phyloP scores from a whole-genome alignment of 2,113 vertebrate genomes.

The Athene noctua region DNA sequence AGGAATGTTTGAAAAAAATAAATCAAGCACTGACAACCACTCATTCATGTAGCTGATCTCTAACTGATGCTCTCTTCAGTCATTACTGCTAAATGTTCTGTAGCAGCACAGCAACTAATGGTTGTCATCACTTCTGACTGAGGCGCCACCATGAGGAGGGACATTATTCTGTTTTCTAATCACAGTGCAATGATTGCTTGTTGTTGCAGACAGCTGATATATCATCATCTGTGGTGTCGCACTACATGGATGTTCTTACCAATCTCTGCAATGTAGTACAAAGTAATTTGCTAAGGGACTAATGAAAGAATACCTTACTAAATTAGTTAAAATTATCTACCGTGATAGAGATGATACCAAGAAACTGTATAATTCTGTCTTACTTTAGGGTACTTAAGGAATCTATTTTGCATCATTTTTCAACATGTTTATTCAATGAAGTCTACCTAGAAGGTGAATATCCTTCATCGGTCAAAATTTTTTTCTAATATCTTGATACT shows the following conservation, averaged over 20 bases:
- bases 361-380: not conserved
- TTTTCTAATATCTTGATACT: not conserved
- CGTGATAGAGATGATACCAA: not conserved
- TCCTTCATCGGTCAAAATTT: not conserved
- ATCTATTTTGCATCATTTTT: not conserved
- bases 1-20: not conserved
- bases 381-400: not conserved
- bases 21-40: not conserved
- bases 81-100: not conserved
- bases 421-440: not conserved
- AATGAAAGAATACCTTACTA: not conserved
- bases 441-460: not conserved
- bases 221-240: not conserved
- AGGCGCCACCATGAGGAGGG: not conserved
- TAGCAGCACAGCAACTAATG: not conserved
- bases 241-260: not conserved
- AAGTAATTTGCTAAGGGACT: not conserved
- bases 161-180: slow-evolving; percentile 8
- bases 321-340: not conserved
- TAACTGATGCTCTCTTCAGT: not conserved
- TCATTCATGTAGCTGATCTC: not conserved
- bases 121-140: not conserved
- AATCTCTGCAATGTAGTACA: not conserved
- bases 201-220: not conserved
- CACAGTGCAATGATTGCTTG: not conserved